phyloP scores from a whole-genome alignment of 2,113 vertebrate species.

The Lontra canadensis region DNA sequence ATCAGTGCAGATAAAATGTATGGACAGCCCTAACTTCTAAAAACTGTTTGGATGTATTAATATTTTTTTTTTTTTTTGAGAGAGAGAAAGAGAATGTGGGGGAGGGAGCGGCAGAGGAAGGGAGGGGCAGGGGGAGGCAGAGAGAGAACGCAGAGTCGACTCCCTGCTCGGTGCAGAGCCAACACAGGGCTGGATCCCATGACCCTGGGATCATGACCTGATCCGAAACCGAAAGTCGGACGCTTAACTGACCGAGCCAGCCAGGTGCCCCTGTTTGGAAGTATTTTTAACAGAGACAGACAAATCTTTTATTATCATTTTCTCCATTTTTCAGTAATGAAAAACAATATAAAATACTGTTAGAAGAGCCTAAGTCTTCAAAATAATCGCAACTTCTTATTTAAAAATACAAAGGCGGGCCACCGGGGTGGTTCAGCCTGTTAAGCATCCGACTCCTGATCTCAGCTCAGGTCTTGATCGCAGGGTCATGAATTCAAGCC shows the following conservation, averaged over 20 bases:
- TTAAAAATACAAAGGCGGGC: neutral
- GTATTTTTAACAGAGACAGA: neutral
- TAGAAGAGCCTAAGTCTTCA: neutral
- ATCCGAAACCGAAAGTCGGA: neutral
- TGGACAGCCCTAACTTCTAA: neutral
- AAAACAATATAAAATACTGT: neutral
- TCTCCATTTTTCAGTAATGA: neutral
- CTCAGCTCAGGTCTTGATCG: neutral
- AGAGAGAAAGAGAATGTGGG: neutral
- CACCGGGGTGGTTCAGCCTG: neutral
- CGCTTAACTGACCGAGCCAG: neutral
- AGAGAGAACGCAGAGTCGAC: neutral
- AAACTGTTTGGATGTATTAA: neutral
- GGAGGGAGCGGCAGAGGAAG: neutral
- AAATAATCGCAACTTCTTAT: neutral
- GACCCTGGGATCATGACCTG: neutral
- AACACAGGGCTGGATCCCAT: accelerated
- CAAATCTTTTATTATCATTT: neutral
- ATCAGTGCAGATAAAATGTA: neutral
- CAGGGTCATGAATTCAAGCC: neutral
- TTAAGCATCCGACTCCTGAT: neutral
- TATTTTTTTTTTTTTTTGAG: neutral
- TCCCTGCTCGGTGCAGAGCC: neutral
- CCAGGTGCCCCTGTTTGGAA: neutral
- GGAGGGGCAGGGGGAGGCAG: neutral